Conservation (phyloP, 2,113 vertebrate species). For the Datnioides undecimradiatus region DNA sequence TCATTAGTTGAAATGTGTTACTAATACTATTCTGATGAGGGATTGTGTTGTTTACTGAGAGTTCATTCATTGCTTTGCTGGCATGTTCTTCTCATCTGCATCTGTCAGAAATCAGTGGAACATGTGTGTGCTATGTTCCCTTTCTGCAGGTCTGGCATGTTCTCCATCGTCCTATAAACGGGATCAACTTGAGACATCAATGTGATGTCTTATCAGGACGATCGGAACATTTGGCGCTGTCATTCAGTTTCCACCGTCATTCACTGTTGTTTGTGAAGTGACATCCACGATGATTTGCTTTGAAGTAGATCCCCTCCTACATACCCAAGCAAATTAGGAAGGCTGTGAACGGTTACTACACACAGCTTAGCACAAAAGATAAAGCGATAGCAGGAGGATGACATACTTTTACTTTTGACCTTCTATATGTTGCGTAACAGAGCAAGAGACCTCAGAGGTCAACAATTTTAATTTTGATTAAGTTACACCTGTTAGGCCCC, state of each 20-base stretch:
- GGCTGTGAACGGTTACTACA: constrained; percentile 39
- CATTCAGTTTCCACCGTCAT: constrained; percentile 41
- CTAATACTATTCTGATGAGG: not conserved
- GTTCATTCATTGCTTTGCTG: not conserved
- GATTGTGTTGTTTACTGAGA: not conserved
- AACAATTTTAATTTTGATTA: not conserved
- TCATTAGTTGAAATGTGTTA: not conserved
- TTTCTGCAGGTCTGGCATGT: not conserved
- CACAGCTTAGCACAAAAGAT: constrained; percentile 50
- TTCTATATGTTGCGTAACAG: constrained; percentile 49
- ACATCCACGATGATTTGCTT: constrained; percentile 43
- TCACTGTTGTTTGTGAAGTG: constrained; percentile 8
- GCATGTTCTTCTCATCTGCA: not conserved
- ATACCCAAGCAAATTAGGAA: constrained; percentile 37
- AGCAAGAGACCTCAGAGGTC: constrained; percentile 14
- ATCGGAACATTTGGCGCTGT: constrained; percentile 55
- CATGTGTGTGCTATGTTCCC: not conserved
- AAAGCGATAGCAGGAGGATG: constrained; percentile 26
- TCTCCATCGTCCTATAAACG: not conserved
- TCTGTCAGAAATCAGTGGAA: constrained; percentile 7
- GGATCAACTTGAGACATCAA: not conserved
- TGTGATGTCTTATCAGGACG: constrained; percentile 21
- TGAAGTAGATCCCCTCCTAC: constrained; percentile 58
- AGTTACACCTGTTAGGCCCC: not conserved
- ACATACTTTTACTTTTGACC: constrained; percentile 59